phyloP scores from a whole-genome alignment of 2,113 vertebrate genomes.

The cat (Felis catus) region DNA sequence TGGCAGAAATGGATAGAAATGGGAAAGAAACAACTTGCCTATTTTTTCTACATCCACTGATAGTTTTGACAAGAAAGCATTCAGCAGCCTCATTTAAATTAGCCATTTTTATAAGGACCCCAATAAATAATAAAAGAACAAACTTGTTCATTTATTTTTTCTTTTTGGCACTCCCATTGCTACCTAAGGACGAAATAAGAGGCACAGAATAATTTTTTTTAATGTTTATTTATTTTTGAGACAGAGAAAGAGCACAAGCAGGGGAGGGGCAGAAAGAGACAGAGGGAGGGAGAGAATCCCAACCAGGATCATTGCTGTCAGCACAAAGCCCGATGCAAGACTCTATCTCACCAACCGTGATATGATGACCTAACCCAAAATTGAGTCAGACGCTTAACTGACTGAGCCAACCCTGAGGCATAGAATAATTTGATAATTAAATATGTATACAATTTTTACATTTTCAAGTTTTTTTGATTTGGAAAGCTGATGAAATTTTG shows the following conservation, averaged over 20 bases:
- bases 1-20: background rate
- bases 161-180: background rate
- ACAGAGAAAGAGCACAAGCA: no score
- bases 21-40: background rate
- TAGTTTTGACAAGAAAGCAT: background rate
- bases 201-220: background rate
- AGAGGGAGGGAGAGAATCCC: no score
- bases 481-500: slow-evolving; percentile 34
- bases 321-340: no score
- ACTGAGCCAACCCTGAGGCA: background rate
- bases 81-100: background rate
- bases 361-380: no score
- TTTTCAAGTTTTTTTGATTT: background rate
- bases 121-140: slow-evolving; percentile 12
- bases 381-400: no score
- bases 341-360: no score
- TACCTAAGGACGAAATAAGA: background rate
- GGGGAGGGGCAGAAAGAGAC: no score
- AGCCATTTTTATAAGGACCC: background rate
- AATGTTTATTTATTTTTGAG: no score
- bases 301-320: no score
- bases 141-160: background rate
- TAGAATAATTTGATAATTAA: background rate
- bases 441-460: background rate
- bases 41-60: background rate